Base-by-base conservation (phyloP, 2,113 vertebrate species). In the Sylvia atricapilla region DNA sequence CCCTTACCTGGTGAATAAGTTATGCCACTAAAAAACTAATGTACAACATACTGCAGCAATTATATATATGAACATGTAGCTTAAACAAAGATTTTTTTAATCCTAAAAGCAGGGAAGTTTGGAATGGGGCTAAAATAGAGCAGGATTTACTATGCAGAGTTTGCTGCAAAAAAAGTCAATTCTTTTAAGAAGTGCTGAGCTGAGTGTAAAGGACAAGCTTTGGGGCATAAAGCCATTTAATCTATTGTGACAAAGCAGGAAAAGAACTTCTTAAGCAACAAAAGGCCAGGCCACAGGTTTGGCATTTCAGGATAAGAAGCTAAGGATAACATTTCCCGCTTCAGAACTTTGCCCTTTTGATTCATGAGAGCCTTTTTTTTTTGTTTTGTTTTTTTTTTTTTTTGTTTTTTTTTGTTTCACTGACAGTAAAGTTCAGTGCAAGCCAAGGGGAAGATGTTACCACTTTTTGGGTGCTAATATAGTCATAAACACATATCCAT, bases 331-430 rank as follows among this genome's bases (percentile, higher is more conserved):
- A 82, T 89, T 76, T 94, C 64, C 62, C n/a, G 18, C 67, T 87
- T 91, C 70, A 94, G 78, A 90, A 87, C 70, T 86, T 93, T 92
- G 85, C 63, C 75, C 59, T 94, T 87, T 93, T 82, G 44, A 73
- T 84, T 92, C 60, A 72, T 50, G 90, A 77, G 67, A 77, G 8
- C 7, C 2, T 20, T 31, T 69, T 72, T 49, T 78, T 50, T 75
- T 55, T 52, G 23, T 27, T 15, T 31, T 55, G 31, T 55, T 58
- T n/a, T 80, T 39, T 80, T 63, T 37, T 37, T 37, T 37, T 75
- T 55, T 52, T 47, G 15, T 15, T 30, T 55, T 55, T 53, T 58
- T n/a, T 80, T 39, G 9, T 83, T 50, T 83, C 58, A 66, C 46
- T 86, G 55, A 49, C 18, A 50, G 67, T 79, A 87, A 94, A 76